These are phyloP conservation scores for Rachycentron canadum DNA, from an alignment of 2,797 vertebrate genomes.

Conservation along the genomic window DNA sequence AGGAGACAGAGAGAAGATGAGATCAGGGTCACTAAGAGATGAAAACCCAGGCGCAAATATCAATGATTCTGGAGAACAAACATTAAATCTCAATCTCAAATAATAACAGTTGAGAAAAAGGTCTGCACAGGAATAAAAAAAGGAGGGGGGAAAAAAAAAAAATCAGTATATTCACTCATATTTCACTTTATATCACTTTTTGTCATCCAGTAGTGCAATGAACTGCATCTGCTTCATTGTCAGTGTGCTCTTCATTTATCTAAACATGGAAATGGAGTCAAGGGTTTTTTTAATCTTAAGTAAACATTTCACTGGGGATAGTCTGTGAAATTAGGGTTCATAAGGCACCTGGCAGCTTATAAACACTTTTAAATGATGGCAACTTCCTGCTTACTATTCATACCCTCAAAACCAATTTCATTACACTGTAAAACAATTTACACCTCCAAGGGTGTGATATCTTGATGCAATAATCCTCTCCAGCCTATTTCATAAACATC, in stretches of 20 bases:
- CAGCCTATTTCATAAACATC: slow-evolving; percentile 62
- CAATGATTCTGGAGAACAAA: slow-evolving; percentile 26
- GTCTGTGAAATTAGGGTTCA: slow-evolving; percentile 56
- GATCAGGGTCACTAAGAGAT: slow-evolving; percentile 46
- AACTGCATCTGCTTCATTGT: background rate
- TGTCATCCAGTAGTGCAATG: background rate
- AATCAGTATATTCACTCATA: background rate
- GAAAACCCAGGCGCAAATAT: slow-evolving; percentile 30
- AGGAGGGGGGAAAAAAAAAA: background rate
- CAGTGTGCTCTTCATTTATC: background rate
- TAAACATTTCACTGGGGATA: slow-evolving; percentile 57
- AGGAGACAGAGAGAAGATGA: slow-evolving; percentile 23
- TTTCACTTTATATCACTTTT: background rate
- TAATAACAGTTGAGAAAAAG: slow-evolving; percentile 4
- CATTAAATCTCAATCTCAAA: slow-evolving; percentile 17
- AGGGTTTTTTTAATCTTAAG: slow-evolving; percentile 44
- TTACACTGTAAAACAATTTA: slow-evolving; percentile 74
- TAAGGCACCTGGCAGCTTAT: slow-evolving; percentile 60
- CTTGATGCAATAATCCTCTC: slow-evolving; percentile 64
- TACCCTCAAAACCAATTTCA: slow-evolving; percentile 72
- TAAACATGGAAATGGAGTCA: slow-evolving; percentile 1
- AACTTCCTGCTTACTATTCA: slow-evolving; percentile 71
- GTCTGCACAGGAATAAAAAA: background rate
- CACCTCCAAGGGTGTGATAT: slow-evolving; percentile 71
- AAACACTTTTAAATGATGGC: slow-evolving; percentile 68